These are phyloP conservation scores for Cranoglanis bouderius DNA, from an alignment of 2,113 vertebrate species.

Conservation along the genomic window DNA sequence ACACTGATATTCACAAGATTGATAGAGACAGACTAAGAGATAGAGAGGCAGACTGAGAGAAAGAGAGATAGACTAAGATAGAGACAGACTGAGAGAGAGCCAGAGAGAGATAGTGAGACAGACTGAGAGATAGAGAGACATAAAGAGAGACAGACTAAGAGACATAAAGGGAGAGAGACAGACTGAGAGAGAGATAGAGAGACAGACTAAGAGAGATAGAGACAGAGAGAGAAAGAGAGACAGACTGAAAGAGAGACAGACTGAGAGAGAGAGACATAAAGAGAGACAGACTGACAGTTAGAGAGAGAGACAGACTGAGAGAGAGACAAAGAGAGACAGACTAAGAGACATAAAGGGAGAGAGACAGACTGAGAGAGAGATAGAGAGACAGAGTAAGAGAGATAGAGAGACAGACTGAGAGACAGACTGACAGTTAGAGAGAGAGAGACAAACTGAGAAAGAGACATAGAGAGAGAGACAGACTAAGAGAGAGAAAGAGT, in stretches of 20 bases:
- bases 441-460: background rate
- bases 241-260: background rate
- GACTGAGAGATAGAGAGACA: background rate
- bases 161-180: background rate
- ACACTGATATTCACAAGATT: background rate
- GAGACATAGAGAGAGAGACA: background rate
- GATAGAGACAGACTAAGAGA: background rate
- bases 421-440: background rate
- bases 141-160: background rate
- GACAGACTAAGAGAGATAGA: background rate
- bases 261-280: background rate
- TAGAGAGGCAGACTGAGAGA: background rate
- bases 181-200: background rate
- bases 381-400: background rate
- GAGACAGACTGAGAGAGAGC: background rate
- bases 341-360: background rate
- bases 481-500: background rate
- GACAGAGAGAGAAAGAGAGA: background rate
- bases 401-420: background rate
- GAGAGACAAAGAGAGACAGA: background rate
- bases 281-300: background rate
- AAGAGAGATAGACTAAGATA: background rate
- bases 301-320: background rate
- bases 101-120: background rate
- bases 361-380: background rate